Conservation (phyloP, 2,797 vertebrate genomes). For the Merluccius polli region DNA sequence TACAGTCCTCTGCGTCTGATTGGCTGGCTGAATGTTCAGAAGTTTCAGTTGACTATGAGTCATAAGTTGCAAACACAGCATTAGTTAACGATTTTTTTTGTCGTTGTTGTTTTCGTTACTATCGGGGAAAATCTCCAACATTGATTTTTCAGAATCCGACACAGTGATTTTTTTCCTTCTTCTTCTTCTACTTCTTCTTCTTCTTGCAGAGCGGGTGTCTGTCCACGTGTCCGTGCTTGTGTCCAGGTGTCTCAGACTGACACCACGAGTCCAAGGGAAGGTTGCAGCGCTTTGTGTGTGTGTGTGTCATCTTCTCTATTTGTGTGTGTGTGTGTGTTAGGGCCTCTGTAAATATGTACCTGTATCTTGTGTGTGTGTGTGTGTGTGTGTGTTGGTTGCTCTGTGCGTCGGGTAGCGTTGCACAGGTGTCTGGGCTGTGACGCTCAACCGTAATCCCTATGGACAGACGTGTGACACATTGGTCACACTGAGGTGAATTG, state of each 20-base stretch:
- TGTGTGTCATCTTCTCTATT: background rate
- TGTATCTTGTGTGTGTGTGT: slow-evolving; percentile 14
- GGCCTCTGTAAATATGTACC: slow-evolving; percentile 7
- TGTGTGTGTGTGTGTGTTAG: slow-evolving; percentile 23
- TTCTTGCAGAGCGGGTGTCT: background rate
- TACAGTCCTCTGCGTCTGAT: slow-evolving; percentile 43
- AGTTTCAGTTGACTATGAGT: slow-evolving; percentile 44
- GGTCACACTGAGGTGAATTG: background rate
- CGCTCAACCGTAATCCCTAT: background rate
- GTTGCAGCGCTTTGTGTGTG: background rate
- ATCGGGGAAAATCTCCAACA: slow-evolving; percentile 37
- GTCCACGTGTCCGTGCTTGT: background rate
- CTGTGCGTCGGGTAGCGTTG: too few species aligned
- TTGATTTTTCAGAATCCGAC: slow-evolving; percentile 43
- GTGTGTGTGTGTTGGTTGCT: slow-evolving; percentile 20
- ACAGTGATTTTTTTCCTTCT: slow-evolving; percentile 49
- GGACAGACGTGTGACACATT: background rate
- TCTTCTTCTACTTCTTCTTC: background rate
- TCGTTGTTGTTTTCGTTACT: slow-evolving; percentile 26
- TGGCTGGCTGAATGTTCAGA: slow-evolving; percentile 52
- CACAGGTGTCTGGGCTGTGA: background rate
- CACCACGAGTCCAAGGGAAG: background rate
- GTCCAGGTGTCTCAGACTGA: background rate
- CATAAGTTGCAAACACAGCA: slow-evolving; percentile 19
- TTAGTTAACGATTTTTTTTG: slow-evolving; percentile 35